A percentile compares a stretch with the other conserved stretches of the same genome.
Conservation (phyloP, 2,797 vertebrate species). For the Gobionotothen gibberifrons region DNA sequence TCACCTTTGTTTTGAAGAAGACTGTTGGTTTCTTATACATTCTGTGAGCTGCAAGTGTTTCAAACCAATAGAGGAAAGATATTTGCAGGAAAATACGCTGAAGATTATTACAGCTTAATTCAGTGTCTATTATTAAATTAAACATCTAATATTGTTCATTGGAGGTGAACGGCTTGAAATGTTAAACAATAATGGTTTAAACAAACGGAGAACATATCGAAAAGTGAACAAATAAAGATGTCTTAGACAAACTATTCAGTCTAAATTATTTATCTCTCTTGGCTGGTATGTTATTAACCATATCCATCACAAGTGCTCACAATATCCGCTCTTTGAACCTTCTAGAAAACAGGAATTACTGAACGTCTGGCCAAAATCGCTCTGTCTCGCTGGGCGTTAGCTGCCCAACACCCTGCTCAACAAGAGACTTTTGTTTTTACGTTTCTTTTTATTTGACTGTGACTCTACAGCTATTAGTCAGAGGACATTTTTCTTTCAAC, state of each 20-base stretch:
- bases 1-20: conserved; percentile 20
- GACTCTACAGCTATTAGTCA: conserved; percentile 23
- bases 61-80: neutral
- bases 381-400: conserved; percentile 49
- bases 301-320: conserved; percentile 1
- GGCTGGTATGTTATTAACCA: no score
- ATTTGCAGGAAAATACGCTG: neutral
- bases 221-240: neutral
- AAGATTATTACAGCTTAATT: neutral
- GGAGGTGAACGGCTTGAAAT: conserved; percentile 7
- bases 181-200: neutral
- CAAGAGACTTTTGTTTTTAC: conserved; percentile 61
- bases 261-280: no score
- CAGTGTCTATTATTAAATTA: neutral
- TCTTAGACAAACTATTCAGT: neutral
- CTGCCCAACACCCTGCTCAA: conserved; percentile 38
- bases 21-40: neutral
- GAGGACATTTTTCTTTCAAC: conserved; percentile 9
- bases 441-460: conserved; percentile 37
- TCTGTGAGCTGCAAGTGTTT: conserved; percentile 1
- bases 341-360: conserved; percentile 50
- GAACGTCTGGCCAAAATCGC: conserved; percentile 47
- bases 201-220: neutral
- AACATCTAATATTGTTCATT: no score
- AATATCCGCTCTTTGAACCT: neutral